A percentile compares a stretch with the other conserved stretches of the same genome.
Conservation (phyloP, 1,140 invertebrate species). For the Euura saliciscinereae region DNA sequence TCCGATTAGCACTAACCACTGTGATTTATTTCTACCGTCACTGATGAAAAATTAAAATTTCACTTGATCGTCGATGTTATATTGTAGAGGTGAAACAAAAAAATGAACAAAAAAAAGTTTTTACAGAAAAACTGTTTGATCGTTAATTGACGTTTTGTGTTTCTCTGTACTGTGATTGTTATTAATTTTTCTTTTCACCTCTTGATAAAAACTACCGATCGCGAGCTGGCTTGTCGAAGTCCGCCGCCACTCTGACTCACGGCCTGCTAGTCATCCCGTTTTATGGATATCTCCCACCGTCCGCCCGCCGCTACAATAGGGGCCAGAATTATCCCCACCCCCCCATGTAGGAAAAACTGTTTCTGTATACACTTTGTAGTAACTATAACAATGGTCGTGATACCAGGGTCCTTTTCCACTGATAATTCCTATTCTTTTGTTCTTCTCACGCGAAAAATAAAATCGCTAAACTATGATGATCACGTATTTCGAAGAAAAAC, state of each 20-base stretch:
- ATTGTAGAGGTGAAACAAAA: too few species aligned
- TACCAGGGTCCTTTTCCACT: background rate
- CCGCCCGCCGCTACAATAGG: background rate
- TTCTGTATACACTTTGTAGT: background rate
- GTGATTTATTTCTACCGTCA: too few species aligned
- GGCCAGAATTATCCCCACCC: background rate
- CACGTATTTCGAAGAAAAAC: too few species aligned
- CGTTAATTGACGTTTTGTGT: too few species aligned
- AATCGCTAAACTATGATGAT: too few species aligned
- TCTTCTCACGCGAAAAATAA: background rate
- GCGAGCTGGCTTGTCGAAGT: conserved; percentile 1
- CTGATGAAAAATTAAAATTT: too few species aligned
- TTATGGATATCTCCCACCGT: background rate
- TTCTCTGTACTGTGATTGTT: too few species aligned
- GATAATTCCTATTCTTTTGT: background rate
- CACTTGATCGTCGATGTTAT: too few species aligned
- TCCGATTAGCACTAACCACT: too few species aligned
- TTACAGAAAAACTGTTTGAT: too few species aligned
- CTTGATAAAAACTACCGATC: background rate
- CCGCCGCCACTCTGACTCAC: conserved; percentile 6
- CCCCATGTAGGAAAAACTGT: background rate
- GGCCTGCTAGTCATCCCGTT: background rate
- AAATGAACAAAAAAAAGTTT: too few species aligned
- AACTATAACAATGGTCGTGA: background rate
- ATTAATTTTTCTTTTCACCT: too few species aligned